These are phyloP conservation scores for Chloroceryle aenea DNA, from an alignment of 2,113 vertebrate genomes.

Conservation along the genomic window DNA sequence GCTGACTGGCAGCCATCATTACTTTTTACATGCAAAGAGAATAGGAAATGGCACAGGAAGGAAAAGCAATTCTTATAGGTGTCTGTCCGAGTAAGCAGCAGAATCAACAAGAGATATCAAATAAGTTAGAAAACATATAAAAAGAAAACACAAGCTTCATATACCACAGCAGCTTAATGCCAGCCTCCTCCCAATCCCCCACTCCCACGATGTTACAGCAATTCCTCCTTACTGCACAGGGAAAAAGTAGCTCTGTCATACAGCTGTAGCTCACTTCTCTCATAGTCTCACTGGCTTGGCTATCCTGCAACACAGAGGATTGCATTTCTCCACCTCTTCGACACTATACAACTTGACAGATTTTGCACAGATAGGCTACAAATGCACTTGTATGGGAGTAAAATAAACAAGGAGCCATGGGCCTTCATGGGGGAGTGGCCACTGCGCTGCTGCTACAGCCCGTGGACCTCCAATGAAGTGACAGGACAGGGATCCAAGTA, in stretches of 20 bases:
- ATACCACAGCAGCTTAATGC: background rate
- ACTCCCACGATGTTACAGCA: background rate
- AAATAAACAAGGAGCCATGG: background rate
- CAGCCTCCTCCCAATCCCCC: background rate
- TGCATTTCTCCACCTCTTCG: background rate
- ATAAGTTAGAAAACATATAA: background rate
- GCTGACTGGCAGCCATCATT: background rate
- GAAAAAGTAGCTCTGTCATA: background rate
- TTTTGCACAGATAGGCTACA: constrained; percentile 16
- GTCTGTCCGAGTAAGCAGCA: background rate
- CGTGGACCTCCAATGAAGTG: background rate
- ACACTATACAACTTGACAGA: background rate
- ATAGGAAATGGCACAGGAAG: background rate
- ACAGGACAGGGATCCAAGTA: background rate
- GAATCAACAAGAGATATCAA: background rate
- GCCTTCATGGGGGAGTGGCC: background rate
- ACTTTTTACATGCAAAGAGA: background rate
- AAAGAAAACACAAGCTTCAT: background rate
- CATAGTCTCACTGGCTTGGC: background rate
- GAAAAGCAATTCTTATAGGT: background rate
- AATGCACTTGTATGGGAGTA: background rate
- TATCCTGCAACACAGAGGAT: background rate
- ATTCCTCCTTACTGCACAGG: constrained; percentile 29
- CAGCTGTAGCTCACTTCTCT: constrained; percentile 24
- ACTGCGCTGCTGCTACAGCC: background rate